A percentile compares a stretch with the other conserved stretches of the same genome.
Evolutionary conservation across 53 echinoderm and acorn worm genomes (phyloP).

Genomic region (Stichopus horrens): DNA sequence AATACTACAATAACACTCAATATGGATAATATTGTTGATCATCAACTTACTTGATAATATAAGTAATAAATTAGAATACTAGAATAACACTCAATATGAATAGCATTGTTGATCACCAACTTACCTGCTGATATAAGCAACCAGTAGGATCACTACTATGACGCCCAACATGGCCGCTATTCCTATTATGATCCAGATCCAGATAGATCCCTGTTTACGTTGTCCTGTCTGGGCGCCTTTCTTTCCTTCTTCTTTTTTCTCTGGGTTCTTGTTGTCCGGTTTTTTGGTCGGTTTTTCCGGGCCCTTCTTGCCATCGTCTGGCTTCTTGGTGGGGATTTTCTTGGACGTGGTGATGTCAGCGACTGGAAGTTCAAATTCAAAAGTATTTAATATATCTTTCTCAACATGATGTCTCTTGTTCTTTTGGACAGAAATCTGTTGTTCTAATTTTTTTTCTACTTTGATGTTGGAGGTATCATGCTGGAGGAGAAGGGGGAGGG

Average conservation of each 20-base stretch:
- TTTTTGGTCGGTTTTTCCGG: slow-evolving; percentile 2
- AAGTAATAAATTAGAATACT: no score
- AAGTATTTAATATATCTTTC: no score
- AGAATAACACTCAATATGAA: no score
- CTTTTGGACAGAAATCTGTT: not conserved
- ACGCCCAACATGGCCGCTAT: not conserved
- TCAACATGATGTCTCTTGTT: not conserved
- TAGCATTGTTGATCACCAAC: not conserved
- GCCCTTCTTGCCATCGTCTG: not conserved
- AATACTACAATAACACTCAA: no score
- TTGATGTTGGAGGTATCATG: not conserved
- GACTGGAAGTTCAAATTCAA: not conserved
- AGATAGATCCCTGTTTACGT: not conserved
- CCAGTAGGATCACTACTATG: not conserved
- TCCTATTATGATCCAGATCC: not conserved
- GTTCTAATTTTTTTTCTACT: not conserved
- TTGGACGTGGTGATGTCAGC: not conserved
- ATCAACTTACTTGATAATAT: no score
- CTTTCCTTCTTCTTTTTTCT: not conserved
- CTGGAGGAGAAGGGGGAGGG: not conserved
- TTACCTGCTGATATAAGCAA: not conserved
- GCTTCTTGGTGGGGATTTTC: not conserved
- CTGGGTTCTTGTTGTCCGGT: not conserved
- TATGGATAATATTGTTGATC: no score
- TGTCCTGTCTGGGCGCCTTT: not conserved